A percentile compares a stretch with the other conserved stretches of the same genome.
Conservation (phyloP, 1,140 invertebrate species). For the Drosophila azteca region DNA sequence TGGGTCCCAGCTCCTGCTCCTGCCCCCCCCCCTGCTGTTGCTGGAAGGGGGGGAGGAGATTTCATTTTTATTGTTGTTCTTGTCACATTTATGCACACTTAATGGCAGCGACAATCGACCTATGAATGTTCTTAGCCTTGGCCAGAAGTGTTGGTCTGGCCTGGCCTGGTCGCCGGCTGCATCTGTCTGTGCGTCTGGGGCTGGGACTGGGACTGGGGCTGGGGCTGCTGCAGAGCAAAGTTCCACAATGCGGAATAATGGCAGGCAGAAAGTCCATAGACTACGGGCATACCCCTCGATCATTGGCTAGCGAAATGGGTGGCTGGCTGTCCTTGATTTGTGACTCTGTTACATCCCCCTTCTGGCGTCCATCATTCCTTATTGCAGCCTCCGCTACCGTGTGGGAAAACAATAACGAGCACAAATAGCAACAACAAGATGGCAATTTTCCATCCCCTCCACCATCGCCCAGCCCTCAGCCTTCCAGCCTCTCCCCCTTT, state of each 20-base stretch:
- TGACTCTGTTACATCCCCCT: too few species aligned
- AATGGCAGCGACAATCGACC: slow-evolving; percentile 63
- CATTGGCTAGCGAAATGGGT: too few species aligned
- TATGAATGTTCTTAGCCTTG: slow-evolving; percentile 61
- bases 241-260: slow-evolving; percentile 49
- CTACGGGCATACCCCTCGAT: too few species aligned
- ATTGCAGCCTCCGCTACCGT: too few species aligned
- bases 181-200: neutral
- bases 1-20: neutral
- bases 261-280: slow-evolving; percentile 14
- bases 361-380: too few species aligned
- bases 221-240: neutral
- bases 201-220: too few species aligned
- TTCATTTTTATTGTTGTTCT: slow-evolving; percentile 51
- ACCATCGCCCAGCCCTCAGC: too few species aligned
- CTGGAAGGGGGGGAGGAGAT: neutral
- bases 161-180: neutral
- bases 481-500: too few species aligned
- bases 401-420: too few species aligned
- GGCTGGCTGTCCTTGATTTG: too few species aligned
- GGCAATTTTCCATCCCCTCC: too few species aligned
- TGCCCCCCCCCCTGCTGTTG: slow-evolving; percentile 1
- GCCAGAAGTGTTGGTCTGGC: slow-evolving; percentile 9
- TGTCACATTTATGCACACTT: slow-evolving; percentile 61
- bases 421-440: too few species aligned